Evolutionary conservation across 2,113 vertebrate species (phyloP).

Genomic region (Alethe diademata): DNA sequence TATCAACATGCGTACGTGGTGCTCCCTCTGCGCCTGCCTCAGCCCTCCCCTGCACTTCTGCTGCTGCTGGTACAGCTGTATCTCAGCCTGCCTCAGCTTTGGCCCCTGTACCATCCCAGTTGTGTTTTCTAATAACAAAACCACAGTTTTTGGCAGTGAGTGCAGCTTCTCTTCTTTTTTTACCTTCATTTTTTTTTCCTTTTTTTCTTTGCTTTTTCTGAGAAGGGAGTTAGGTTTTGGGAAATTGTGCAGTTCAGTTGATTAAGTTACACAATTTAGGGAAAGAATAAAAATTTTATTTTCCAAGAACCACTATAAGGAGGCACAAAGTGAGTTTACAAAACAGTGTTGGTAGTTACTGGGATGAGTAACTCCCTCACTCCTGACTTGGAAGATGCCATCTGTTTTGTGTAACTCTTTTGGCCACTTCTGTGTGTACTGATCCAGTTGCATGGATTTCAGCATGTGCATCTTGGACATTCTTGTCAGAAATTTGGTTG

Average conservation of each 20-base stretch:
- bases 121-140: not conserved
- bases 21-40: not conserved
- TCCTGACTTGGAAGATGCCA: not conserved
- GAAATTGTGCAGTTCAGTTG: not conserved
- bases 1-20: not conserved
- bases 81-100: not conserved
- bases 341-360: not conserved
- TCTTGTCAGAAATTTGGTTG: not conserved
- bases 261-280: not conserved
- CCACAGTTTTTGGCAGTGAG: not conserved
- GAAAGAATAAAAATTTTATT: not conserved
- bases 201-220: not conserved
- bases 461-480: not conserved
- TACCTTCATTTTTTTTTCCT: accelerated
- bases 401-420: not conserved
- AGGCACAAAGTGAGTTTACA: not conserved
- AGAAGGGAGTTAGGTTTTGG: not conserved
- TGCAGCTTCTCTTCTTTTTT: not conserved
- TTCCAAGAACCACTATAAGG: not conserved
- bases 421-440: not conserved
- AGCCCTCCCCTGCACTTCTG: not conserved
- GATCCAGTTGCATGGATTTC: not conserved
- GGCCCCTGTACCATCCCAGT: not conserved
- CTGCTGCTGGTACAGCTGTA: not conserved
- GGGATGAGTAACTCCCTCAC: not conserved